phyloP scores from a whole-genome alignment of 2,888 invertebrate genomes.

The Smittia aterrima region DNA sequence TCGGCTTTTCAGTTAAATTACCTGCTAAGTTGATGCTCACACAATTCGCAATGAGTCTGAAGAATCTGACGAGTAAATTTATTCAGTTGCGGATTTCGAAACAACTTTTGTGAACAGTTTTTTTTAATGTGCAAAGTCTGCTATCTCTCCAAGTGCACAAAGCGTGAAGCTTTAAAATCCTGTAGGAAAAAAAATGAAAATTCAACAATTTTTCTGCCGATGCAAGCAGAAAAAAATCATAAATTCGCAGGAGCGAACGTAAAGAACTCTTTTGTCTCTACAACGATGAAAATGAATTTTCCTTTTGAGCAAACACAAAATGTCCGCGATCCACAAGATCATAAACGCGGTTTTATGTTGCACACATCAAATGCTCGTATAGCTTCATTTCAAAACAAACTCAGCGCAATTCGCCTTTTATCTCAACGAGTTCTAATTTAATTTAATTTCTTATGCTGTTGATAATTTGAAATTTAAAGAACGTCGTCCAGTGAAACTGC shows the following conservation, averaged over 20 bases:
- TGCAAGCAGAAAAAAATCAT: background rate
- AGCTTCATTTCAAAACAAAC: constrained; percentile 15
- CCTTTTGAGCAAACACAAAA: background rate
- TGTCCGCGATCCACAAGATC: constrained; percentile 29
- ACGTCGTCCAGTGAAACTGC: background rate
- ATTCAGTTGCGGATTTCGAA: too few relatives aligned
- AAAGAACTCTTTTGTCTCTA: too few relatives aligned
- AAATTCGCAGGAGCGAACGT: background rate
- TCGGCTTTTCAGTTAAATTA: too few relatives aligned
- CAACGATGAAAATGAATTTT: too few relatives aligned
- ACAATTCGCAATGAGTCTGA: too few relatives aligned
- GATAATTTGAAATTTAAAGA: too few relatives aligned
- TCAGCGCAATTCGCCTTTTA: background rate
- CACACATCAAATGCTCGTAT: background rate
- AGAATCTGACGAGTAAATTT: too few relatives aligned
- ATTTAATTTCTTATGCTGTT: background rate
- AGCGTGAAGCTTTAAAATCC: background rate
- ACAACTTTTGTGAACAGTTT: too few relatives aligned
- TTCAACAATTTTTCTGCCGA: background rate
- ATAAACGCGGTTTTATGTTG: constrained; percentile 38
- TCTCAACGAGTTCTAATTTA: background rate
- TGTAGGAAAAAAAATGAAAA: background rate
- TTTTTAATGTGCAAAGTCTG: too few relatives aligned
- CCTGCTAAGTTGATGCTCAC: too few relatives aligned
- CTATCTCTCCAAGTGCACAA: too few relatives aligned